Conservation (phyloP, 2,113 vertebrate species). For the Saccopteryx leptura region DNA sequence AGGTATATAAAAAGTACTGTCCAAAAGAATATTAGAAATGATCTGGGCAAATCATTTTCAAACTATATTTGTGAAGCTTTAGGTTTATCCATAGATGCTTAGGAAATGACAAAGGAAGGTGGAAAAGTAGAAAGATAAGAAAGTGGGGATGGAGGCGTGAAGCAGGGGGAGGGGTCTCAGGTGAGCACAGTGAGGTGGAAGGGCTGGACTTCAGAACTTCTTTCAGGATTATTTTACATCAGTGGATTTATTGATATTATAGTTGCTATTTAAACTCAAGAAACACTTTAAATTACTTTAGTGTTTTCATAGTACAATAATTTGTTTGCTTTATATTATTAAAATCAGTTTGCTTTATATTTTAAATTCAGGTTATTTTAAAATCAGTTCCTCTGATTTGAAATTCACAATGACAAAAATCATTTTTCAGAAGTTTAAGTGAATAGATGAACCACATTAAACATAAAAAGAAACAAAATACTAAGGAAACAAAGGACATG, state of each 20-base stretch:
- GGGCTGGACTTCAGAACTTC: not conserved
- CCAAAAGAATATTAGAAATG: not conserved
- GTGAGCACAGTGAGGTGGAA: not conserved
- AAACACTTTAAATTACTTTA: slow-evolving; percentile 8
- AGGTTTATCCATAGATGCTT: not conserved
- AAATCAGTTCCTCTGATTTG: slow-evolving; percentile 36
- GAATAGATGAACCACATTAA: not conserved
- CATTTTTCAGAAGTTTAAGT: slow-evolving; percentile 5
- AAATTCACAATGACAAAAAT: slow-evolving; percentile 22
- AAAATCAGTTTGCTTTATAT: not conserved
- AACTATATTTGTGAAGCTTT: not conserved
- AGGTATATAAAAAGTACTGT: not conserved
- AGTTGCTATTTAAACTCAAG: not conserved
- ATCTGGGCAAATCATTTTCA: not conserved
- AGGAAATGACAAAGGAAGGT: not conserved
- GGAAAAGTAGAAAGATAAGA: not conserved
- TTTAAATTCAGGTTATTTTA: not conserved
- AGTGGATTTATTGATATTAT: slow-evolving; percentile 3
- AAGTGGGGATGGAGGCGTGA: not conserved
- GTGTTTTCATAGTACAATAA: not conserved
- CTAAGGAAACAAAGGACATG: not conserved
- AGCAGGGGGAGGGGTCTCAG: not conserved
- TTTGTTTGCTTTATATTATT: not conserved
- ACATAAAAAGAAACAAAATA: not conserved
- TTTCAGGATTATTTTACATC: slow-evolving; percentile 1